These are phyloP conservation scores for Onychostruthus taczanowskii DNA, from an alignment of 2,113 vertebrate genomes.

Conservation along the genomic window DNA sequence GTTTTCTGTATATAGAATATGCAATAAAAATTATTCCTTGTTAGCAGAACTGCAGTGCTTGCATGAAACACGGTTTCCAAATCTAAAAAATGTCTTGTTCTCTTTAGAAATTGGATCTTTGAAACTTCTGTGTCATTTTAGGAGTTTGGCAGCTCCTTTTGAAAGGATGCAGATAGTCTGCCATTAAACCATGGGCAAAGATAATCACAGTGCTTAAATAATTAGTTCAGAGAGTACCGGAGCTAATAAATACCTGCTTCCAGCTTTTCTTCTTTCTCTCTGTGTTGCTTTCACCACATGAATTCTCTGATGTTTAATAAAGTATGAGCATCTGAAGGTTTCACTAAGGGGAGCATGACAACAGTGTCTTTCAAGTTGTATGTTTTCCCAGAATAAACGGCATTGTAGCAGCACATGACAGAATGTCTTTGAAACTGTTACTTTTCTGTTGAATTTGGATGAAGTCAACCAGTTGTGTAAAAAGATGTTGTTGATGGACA, in stretches of 20 bases:
- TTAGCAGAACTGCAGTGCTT: not conserved
- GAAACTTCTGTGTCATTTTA: not conserved
- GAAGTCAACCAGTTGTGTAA: not conserved
- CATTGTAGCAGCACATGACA: not conserved
- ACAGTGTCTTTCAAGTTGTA: not conserved
- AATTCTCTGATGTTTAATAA: constrained; percentile 45
- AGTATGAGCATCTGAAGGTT: constrained; percentile 17
- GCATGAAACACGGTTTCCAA: not conserved
- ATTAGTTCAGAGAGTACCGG: not conserved
- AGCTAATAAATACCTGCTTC: constrained; percentile 11
- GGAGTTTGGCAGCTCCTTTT: not conserved
- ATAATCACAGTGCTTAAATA: not conserved
- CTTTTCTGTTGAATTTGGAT: not conserved
- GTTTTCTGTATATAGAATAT: not conserved
- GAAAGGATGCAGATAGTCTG: not conserved
- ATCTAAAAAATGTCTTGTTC: not conserved
- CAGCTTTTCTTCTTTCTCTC: not conserved
- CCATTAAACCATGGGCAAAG: not conserved
- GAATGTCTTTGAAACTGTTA: not conserved
- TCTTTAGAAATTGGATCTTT: not conserved
- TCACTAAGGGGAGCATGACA: constrained; percentile 4
- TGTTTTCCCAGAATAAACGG: not conserved
- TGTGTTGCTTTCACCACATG: not conserved
- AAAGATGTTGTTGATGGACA: not conserved
- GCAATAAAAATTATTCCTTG: not conserved